Base-by-base conservation (phyloP, 2,888 invertebrate genomes). In the Ramazzottius varieornatus region DNA sequence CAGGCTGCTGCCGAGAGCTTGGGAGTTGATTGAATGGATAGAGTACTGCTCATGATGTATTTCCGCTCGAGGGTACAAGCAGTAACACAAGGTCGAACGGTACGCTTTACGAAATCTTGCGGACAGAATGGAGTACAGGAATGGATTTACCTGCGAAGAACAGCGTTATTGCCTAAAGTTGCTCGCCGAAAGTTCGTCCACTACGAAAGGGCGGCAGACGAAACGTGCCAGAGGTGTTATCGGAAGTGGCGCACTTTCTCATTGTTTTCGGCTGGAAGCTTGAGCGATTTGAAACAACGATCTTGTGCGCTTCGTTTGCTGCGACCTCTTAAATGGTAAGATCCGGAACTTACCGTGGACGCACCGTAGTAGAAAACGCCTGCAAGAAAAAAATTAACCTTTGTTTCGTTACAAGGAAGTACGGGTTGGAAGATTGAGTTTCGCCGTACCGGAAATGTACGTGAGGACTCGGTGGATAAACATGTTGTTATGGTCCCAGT, bases 361-460 rank as follows among this genome's bases (percentile, higher is more conserved):
- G 54, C 54, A 24, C 54, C 54, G 29, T 54, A 54, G 29, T 54
- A 54, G 29, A 54, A 54, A 54, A 54, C 54, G 4, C 54, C 54
- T 54, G 29, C 29, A 54, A 4, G 4, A 54, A 54, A 54, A 54
- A n/a, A 40, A 20, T 40, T 40, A 40, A 40, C 8, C 20, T 40
- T 40, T 40, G 40, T 40, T 40, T 40, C 8, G 40, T 40, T 40
- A 40, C 40, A 20, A 40, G 20, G 40, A 40, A 40, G 8, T 40
- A 20, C 8, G 40, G 20, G 40, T 40, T 40, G 8, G 40, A 40
- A 8, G 40, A 13, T 20, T 40, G 8, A 13, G 8, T 20, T 40
- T 40, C 16, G 13, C 4, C 54, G 8, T 54, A 54, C 54, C 54
- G 13, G 54, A 54, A 16, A 54, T 54, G 29, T 54, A 54, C 8